A percentile compares a stretch with the other conserved stretches of the same genome.
Conservation (phyloP, 2,888 invertebrate genomes). For the Nasonia oneida region DNA sequence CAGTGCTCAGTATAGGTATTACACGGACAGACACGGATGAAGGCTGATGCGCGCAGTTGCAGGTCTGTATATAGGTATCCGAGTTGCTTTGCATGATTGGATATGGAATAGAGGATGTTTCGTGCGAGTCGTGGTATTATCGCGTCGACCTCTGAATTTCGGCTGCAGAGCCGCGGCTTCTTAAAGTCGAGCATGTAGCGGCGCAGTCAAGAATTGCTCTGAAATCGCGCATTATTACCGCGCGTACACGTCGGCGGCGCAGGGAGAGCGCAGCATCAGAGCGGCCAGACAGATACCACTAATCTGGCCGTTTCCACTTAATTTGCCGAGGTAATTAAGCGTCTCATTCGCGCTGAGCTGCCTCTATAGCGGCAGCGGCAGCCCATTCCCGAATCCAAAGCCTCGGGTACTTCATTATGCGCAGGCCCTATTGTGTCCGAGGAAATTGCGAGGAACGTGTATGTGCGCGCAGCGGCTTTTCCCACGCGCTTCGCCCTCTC, state of each 20-base stretch:
- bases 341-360: slow-evolving; percentile 71
- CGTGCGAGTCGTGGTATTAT: not conserved
- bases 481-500: not conserved
- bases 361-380: slow-evolving; percentile 65
- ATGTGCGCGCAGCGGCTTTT: not conserved
- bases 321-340: slow-evolving; percentile 77
- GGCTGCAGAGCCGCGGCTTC: not conserved
- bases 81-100: slow-evolving; percentile 1
- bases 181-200: not conserved
- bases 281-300: slow-evolving; percentile 71
- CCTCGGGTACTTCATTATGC: slow-evolving; percentile 73
- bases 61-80: not conserved
- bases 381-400: slow-evolving; percentile 71
- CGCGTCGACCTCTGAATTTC: not conserved
- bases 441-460: slow-evolving; percentile 66
- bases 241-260: not conserved
- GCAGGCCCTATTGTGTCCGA: slow-evolving; percentile 73
- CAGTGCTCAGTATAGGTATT: too few species aligned
- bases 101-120: not conserved
- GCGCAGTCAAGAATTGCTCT: slow-evolving; percentile 23
- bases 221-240: not conserved
- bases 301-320: slow-evolving; percentile 78
- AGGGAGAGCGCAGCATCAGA: slow-evolving; percentile 65
- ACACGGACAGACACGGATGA: not conserved
- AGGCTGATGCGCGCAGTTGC: not conserved